Base-by-base conservation (phyloP, 2,888 invertebrate genomes). In the Caenorhabditis uteleia region DNA sequence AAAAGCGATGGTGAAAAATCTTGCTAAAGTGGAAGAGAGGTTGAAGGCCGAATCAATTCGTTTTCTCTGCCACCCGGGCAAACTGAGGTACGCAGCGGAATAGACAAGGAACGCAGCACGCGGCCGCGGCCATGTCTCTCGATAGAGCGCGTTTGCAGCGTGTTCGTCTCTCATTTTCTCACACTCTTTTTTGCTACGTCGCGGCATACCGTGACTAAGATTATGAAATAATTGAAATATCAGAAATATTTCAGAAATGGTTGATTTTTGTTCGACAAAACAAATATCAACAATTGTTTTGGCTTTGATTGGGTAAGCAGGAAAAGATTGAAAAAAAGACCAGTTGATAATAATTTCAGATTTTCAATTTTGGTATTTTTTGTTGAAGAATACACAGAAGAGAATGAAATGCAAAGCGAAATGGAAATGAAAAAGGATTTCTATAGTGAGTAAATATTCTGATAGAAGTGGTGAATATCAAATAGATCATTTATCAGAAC, bases 331-430 rank as follows among this genome's bases (percentile, higher is more conserved):
- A n/a, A n/a, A n/a, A n/a, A n/a, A n/a, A n/a, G n/a, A n/a, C n/a
- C n/a, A 3, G 6, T 20, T 5, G 36, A 16, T 26, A 21, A n/a
- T 47, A 20, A 27, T 45, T 51, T n/a, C 33, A 64, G 64, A n/a
- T 69, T 73, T 38, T 68, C 69, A 10, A 51, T 70, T 25, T 48
- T 73, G 16, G 69, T 73, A 0, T 73, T 73, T 49, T 59, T 73
- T 31, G 65, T 73, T 33, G 72, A 73, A 50, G 72, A 73, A 51
- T 70, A 65, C 31, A 65, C 67, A 0, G 72, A 73, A 43, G 69
- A 70, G 8, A 56, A 43, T 39, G 69, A 67, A n/a, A 48, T 56
- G 51, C 29, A 49, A n/a, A 56, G 45, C 18, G 58, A 69, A 48
- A 68, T 59, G 56, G 60, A 61, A 34, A 68, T 55, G 55, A 48